A percentile compares a stretch with the other conserved stretches of the same genome.
Evolutionary conservation across 2,888 invertebrate genomes (phyloP).

Genomic region (Hipparchia semele): DNA sequence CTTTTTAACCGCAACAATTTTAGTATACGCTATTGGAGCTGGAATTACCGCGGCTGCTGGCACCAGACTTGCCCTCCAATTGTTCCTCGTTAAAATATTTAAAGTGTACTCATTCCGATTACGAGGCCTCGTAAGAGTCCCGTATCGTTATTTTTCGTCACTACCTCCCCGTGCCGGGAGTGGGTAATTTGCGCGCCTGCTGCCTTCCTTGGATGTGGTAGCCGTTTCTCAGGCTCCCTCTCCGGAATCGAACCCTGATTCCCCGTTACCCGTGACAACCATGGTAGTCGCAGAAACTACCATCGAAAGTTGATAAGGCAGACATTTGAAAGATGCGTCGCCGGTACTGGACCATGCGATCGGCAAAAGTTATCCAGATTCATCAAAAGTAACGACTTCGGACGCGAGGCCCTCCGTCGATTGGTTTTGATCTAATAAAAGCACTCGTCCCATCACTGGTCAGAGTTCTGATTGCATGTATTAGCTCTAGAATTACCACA

Average conservation of each 20-base stretch:
- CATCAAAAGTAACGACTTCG: constrained; percentile 69
- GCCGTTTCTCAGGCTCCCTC: too few relatives aligned
- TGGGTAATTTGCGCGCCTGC: too few relatives aligned
- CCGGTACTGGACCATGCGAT: constrained; percentile 52
- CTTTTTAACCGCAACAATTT: constrained; percentile 88
- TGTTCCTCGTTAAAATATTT: too few relatives aligned
- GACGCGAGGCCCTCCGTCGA: constrained; percentile 40
- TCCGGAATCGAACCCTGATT: constrained; percentile 29
- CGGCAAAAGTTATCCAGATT: constrained; percentile 68
- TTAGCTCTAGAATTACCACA: constrained; percentile 86
- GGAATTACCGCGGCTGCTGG: constrained; percentile 81
- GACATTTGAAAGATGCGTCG: too few relatives aligned
- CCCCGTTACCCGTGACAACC: too few relatives aligned
- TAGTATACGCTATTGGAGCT: constrained; percentile 82
- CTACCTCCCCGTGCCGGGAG: constrained; percentile 41
- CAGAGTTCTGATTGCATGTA: constrained; percentile 81
- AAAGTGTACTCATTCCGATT: too few relatives aligned
- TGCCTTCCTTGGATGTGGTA: too few relatives aligned
- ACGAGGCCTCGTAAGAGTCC: too few relatives aligned
- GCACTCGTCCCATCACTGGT: constrained; percentile 74
- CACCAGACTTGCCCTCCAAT: constrained; percentile 42
- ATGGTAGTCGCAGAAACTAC: too few relatives aligned
- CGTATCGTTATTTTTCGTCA: constrained; percentile 62
- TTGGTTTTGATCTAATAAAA: constrained; percentile 35
- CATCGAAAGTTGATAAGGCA: too few relatives aligned